These are phyloP conservation scores for Mermis nigrescens DNA, from an alignment of 2,888 invertebrate species.

Conservation along the genomic window DNA sequence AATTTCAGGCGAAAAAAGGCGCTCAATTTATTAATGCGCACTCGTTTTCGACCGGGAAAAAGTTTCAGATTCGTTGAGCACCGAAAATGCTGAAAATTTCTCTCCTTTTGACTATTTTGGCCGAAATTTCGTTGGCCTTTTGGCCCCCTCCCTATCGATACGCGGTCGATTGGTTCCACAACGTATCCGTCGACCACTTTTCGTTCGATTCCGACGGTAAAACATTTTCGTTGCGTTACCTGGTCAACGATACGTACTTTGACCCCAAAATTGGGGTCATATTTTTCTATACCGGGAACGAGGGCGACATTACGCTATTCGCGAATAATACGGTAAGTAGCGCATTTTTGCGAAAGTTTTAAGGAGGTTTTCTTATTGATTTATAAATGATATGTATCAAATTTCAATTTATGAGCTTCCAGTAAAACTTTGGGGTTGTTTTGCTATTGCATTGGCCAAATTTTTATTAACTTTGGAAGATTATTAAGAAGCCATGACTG, in stretches of 20 bases:
- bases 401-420: neutral
- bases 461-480: too few relatives aligned
- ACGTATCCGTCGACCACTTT: conserved; percentile 26
- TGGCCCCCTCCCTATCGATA: neutral
- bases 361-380: too few relatives aligned
- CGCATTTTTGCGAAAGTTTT: too few relatives aligned
- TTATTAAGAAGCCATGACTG: too few relatives aligned
- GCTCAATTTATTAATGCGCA: too few relatives aligned
- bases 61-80: too few relatives aligned
- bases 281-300: conserved; percentile 86
- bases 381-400: too few relatives aligned
- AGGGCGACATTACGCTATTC: conserved; percentile 72
- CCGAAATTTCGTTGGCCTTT: conserved; percentile 34
- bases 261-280: conserved; percentile 48
- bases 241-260: conserved; percentile 58
- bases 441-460: too few relatives aligned
- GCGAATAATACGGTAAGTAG: conserved; percentile 55
- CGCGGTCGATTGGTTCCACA: conserved; percentile 12
- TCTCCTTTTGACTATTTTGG: conserved; percentile 79
- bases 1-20: too few relatives aligned
- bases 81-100: too few relatives aligned
- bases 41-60: too few relatives aligned
- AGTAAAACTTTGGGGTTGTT: neutral
- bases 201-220: conserved; percentile 16
- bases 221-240: conserved; percentile 41